These are phyloP conservation scores for Cactoblastis cactorum DNA, from an alignment of 2,888 invertebrate genomes.

Conservation along the genomic window DNA sequence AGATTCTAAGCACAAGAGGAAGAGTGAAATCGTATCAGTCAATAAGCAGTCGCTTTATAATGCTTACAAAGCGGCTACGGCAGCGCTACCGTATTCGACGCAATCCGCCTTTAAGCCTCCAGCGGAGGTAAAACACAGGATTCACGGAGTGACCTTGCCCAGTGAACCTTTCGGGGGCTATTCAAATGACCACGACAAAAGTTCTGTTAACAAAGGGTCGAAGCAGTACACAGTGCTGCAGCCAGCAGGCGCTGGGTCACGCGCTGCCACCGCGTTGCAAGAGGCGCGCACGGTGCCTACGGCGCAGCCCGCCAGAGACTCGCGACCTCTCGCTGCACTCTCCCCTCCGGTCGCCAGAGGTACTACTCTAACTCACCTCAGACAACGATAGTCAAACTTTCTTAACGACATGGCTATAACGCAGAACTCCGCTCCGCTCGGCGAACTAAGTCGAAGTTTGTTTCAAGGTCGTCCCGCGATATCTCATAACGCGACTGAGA, in stretches of 20 bases:
- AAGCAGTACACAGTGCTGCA: conserved; percentile 94
- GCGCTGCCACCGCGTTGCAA: conserved; percentile 89
- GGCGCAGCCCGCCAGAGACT: conserved; percentile 72
- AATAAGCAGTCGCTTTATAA: conserved; percentile 77
- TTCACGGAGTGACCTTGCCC: conserved; percentile 60
- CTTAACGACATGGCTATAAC: conserved; percentile 70
- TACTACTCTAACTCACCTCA: conserved; percentile 60
- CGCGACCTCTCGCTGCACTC: conserved; percentile 73
- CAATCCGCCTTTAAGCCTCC: conserved; percentile 91
- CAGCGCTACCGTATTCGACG: conserved; percentile 83
- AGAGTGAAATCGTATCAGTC: conserved; percentile 70
- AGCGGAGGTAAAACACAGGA: conserved; percentile 80
- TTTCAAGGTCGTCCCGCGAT: conserved; percentile 68
- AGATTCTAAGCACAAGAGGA: conserved; percentile 69
- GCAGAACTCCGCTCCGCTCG: conserved; percentile 60
- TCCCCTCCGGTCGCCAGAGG: conserved; percentile 90
- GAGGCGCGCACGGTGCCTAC: conserved; percentile 81
- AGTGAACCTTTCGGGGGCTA: conserved; percentile 89
- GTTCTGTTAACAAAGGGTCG: conserved; percentile 66
- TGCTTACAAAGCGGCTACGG: conserved; percentile 76
- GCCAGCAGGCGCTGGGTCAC: conserved; percentile 88
- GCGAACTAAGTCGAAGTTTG: conserved; percentile 68
- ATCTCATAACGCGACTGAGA: conserved; percentile 45
- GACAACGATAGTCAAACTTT: conserved; percentile 65
- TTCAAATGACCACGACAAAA: conserved; percentile 76